Conservation (phyloP, 2,797 vertebrate genomes). For the Limnodromus scolopaceus region DNA sequence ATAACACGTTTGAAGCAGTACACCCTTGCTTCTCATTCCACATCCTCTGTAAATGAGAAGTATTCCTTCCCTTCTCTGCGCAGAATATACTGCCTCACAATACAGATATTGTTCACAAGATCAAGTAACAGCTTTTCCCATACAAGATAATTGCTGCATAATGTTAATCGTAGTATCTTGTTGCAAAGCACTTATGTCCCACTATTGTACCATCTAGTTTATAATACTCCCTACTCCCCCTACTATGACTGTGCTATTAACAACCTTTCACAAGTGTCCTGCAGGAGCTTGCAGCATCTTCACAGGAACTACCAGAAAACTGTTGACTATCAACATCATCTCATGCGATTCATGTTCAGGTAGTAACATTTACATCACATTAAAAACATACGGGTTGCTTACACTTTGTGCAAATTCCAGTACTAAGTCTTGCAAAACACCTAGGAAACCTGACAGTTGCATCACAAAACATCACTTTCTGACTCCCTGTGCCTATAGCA, state of each 20-base stretch:
- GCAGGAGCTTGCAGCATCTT: not conserved
- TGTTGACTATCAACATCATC: accelerated
- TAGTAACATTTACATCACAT: not conserved
- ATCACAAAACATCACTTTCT: not conserved
- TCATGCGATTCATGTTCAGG: accelerated
- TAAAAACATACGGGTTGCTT: not conserved
- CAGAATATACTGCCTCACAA: not conserved
- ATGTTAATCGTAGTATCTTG: accelerated
- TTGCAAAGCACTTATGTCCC: not conserved
- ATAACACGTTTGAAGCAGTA: not conserved
- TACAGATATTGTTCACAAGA: not conserved
- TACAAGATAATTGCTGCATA: not conserved
- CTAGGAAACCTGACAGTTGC: not conserved
- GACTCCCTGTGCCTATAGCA: accelerated
- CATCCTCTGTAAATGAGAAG: not conserved
- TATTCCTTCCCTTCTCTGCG: not conserved
- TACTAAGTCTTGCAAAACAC: not conserved
- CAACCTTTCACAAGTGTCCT: not conserved
- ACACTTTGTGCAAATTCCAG: not conserved
- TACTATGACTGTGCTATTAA: not conserved
- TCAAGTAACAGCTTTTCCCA: not conserved
- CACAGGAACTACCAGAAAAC: not conserved
- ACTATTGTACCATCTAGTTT: not conserved
- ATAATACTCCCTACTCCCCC: not conserved
- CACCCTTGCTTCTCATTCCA: not conserved